A percentile compares a stretch with the other conserved stretches of the same genome.
Evolutionary conservation across 1,140 invertebrate species (phyloP).

Genomic region (Adelges cooleyi): DNA sequence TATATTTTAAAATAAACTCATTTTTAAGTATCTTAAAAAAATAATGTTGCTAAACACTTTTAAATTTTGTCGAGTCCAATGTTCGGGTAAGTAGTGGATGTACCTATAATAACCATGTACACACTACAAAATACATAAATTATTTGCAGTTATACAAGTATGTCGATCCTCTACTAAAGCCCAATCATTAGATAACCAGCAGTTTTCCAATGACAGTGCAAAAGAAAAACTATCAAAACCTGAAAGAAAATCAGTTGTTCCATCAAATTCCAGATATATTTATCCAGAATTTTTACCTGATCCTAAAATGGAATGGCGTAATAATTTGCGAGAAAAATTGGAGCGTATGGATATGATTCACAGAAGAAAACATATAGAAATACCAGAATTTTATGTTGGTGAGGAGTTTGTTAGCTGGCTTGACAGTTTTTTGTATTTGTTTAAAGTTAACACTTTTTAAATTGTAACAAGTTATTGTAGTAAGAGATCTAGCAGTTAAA

Average conservation of each 20-base stretch:
- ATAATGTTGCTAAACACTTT: too few species aligned
- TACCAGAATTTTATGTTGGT: constrained; percentile 98
- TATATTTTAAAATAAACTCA: too few species aligned
- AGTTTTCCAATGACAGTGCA: not conserved
- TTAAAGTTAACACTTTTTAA: too few species aligned
- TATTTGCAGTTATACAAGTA: not conserved
- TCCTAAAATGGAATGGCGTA: constrained; percentile 63
- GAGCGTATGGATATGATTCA: constrained; percentile 88
- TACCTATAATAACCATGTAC: too few species aligned
- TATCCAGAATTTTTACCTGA: constrained; percentile 94
- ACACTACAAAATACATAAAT: too few species aligned
- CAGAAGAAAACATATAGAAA: constrained; percentile 65
- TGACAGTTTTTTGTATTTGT: too few species aligned
- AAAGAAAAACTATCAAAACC: constrained; percentile 9
- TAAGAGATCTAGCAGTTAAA: too few species aligned
- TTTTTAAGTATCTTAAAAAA: too few species aligned
- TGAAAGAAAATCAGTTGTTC: constrained; percentile 19
- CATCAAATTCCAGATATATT: constrained; percentile 46
- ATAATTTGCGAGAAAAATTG: constrained; percentile 72
- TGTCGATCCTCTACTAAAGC: not conserved
- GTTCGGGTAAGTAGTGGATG: too few species aligned
- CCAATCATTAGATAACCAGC: not conserved
- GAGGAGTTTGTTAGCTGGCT: constrained; percentile 36
- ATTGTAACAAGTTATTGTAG: too few species aligned
- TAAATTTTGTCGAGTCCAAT: too few species aligned